Conservation (phyloP, 2,113 vertebrate species). For the Chloropsis hardwickii region DNA sequence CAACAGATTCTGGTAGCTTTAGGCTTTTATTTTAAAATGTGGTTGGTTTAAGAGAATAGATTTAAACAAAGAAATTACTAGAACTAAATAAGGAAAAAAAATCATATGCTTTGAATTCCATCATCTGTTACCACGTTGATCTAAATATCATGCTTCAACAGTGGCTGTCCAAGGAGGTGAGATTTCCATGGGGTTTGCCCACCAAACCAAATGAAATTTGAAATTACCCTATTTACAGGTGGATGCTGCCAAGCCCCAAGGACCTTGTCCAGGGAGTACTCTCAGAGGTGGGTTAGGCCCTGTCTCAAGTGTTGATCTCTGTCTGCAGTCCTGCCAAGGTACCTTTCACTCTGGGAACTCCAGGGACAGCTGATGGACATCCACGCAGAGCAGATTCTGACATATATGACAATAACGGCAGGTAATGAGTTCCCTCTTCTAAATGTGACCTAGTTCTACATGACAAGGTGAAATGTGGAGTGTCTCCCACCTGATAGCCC, state of each 20-base stretch:
- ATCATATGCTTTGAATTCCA: background rate
- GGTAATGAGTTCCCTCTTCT: background rate
- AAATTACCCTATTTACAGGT: background rate
- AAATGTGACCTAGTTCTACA: background rate
- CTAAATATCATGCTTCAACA: background rate
- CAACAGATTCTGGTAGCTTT: background rate
- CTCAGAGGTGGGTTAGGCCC: background rate
- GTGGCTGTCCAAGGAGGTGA: background rate
- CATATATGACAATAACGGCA: background rate
- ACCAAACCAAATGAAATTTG: background rate
- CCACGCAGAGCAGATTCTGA: fast-evolving
- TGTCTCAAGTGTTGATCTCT: background rate
- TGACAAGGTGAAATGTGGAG: fast-evolving
- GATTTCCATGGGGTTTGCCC: background rate
- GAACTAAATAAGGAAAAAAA: background rate
- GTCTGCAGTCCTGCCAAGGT: background rate
- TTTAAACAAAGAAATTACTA: background rate
- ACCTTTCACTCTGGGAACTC: background rate
- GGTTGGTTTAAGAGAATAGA: background rate
- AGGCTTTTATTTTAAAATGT: background rate
- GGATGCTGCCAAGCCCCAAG: background rate
- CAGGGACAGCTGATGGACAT: background rate
- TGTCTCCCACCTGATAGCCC: background rate
- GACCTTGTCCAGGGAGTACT: background rate
- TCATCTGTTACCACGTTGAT: background rate